These are phyloP conservation scores for Cyphomyrmex costatus DNA, from an alignment of 1,140 invertebrate genomes.

Conservation along the genomic window DNA sequence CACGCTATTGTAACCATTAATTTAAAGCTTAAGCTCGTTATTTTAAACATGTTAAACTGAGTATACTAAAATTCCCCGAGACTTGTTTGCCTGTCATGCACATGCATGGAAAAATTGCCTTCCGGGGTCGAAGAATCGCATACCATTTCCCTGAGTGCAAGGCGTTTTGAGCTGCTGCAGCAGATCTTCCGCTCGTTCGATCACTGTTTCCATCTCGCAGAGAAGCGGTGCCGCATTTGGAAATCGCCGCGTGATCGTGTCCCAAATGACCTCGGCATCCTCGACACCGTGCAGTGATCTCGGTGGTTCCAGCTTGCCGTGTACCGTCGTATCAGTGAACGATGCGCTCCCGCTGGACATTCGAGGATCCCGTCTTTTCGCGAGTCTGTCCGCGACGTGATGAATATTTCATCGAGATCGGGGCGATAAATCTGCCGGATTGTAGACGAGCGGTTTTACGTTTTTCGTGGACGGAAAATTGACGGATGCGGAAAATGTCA, in stretches of 20 bases:
- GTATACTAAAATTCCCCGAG: neutral
- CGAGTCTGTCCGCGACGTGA: constrained; percentile 21
- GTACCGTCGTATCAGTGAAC: constrained; percentile 24
- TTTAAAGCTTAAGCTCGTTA: constrained; percentile 26
- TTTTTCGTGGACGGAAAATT: constrained; percentile 29
- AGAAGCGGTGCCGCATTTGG: constrained; percentile 79
- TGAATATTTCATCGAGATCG: constrained; percentile 43
- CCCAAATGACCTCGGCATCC: constrained; percentile 76
- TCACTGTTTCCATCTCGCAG: constrained; percentile 78
- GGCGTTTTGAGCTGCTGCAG: constrained; percentile 68
- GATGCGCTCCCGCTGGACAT: constrained; percentile 41
- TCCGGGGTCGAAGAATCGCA: neutral
- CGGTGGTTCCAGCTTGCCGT: constrained; percentile 66
- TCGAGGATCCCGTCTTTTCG: constrained; percentile 19
- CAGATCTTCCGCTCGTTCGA: constrained; percentile 76
- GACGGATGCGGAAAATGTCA: constrained; percentile 19
- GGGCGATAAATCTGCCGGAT: constrained; percentile 19
- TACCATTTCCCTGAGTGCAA: constrained; percentile 68
- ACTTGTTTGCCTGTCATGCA: neutral
- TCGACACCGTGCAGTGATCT: constrained; percentile 74
- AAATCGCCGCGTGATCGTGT: constrained; percentile 76
- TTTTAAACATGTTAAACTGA: constrained; percentile 16
- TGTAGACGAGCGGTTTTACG: constrained; percentile 4
- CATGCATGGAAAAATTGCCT: neutral
- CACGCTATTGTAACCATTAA: constrained; percentile 46